Conservation (phyloP, 2,113 vertebrate species). For the Laticauda colubrina region DNA sequence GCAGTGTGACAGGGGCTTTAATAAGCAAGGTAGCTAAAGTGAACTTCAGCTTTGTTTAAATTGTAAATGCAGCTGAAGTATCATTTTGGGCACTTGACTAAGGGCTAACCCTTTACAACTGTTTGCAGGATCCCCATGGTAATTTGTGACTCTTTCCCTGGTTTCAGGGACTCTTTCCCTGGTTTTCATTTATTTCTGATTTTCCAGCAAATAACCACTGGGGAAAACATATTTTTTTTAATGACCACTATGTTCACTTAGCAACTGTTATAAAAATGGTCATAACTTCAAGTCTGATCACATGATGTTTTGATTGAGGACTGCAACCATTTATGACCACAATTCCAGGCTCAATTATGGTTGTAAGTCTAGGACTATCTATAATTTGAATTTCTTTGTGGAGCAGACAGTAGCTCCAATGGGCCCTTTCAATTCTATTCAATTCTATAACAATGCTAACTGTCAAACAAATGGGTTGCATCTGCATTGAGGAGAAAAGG, state of each 20-base stretch:
- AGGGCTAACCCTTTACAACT: neutral
- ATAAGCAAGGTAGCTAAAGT: neutral
- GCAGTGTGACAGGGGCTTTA: too few species aligned
- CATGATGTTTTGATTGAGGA: neutral
- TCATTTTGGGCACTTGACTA: neutral
- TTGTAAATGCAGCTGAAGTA: neutral
- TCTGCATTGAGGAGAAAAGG: neutral
- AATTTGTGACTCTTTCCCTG: neutral
- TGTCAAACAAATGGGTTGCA: neutral
- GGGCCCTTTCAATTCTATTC: neutral
- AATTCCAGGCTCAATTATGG: neutral
- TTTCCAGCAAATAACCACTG: neutral
- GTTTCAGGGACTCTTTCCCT: neutral
- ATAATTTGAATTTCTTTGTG: neutral
- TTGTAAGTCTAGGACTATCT: neutral
- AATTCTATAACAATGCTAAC: neutral
- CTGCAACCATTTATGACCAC: neutral
- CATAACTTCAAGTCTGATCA: neutral
- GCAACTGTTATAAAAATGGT: neutral
- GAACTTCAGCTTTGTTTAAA: neutral
- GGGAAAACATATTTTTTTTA: neutral
- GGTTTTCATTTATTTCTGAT: neutral
- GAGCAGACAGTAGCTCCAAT: neutral
- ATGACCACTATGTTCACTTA: neutral
- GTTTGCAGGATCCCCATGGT: neutral